A percentile compares a stretch with the other conserved stretches of the same genome.
Conservation (phyloP, 2,797 vertebrate species). For the Odontamblyopus lacepedii region DNA sequence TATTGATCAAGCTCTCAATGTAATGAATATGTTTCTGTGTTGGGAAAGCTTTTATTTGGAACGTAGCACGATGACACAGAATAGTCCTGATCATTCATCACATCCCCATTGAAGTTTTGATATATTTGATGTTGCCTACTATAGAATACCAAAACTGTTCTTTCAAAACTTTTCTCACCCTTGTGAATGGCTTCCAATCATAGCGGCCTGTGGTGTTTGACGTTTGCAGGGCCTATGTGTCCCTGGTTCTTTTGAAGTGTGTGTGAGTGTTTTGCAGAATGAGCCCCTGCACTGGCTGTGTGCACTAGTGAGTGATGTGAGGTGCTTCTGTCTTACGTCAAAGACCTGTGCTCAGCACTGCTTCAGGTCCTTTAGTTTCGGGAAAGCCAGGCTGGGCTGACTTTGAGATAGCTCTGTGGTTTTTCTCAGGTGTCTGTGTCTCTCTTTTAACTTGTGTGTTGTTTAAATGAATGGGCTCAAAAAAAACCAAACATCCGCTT, state of each 20-base stretch:
- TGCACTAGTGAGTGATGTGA: conserved; percentile 35
- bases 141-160: background rate
- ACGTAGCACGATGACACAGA: background rate
- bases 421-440: conserved; percentile 80
- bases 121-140: background rate
- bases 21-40: background rate
- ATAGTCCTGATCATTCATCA: background rate
- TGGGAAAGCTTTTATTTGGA: background rate
- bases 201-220: background rate
- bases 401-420: conserved; percentile 72
- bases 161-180: background rate
- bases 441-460: conserved; percentile 61
- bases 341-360: conserved; percentile 71
- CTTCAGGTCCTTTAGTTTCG: conserved; percentile 75
- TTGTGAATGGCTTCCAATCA: background rate
- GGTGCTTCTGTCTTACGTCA: conserved; percentile 70
- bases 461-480: conserved; percentile 83
- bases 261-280: conserved; percentile 63
- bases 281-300: conserved; percentile 32
- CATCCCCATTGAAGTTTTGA: no score
- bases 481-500: conserved; percentile 83
- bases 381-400: conserved; percentile 75
- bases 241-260: conserved; percentile 53
- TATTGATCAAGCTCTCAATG: background rate
- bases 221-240: conserved; percentile 25